Evolutionary conservation across 2,797 vertebrate species (phyloP), one percentile per base, ranked within the genome.

Genomic region (Catamblyrhynchus diadema): DNA sequence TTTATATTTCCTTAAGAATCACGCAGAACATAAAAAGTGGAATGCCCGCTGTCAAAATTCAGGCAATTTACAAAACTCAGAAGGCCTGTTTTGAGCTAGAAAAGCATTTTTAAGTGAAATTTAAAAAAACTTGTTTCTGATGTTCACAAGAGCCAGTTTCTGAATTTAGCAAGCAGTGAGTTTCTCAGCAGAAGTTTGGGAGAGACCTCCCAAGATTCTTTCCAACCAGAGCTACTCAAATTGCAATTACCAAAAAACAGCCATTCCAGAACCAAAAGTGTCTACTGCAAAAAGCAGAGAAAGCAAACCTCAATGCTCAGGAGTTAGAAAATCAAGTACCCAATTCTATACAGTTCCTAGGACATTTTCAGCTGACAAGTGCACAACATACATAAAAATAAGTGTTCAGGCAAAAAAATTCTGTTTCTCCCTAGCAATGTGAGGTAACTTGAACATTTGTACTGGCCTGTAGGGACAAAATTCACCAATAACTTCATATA

Each of bases 21-120:
- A 1, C 4, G 24, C 12, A 41, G 12, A 57, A 53, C 5, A 64
- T 10, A 72, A 65, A 42, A 50, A 39, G 0, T 27, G 2, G 9
- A 30, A 39, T 5, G 8, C 10, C 9, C 10, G 65, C 21, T 62
- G 23, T 23, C 45, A 64, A 33, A 73, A 59, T 25, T 59, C 48
- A 88, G 80, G 35, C 20, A 42, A 27, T 14, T 73, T 20, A 47
- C 37, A 44, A 70, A 82, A 64, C 16, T 62, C 62, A 50, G 37
- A 57, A 41, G 45, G 8, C 24, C 17, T 64, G 20, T 16, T 77
- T 57, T 25, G 48, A 25, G 39, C 21, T 25, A 62, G 10, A 54
- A 45, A 12, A 50, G 8, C 17, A 44, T 60, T 65, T 28, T 37
- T 8, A 20, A n/a, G 20, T 25, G 10, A 65, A 70, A 61, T 44